Percentiles rank a stretch among this genome's conserved stretches.
Conservation (phyloP, 2,797 vertebrate genomes). For the Allochrocebus solatus region DNA sequence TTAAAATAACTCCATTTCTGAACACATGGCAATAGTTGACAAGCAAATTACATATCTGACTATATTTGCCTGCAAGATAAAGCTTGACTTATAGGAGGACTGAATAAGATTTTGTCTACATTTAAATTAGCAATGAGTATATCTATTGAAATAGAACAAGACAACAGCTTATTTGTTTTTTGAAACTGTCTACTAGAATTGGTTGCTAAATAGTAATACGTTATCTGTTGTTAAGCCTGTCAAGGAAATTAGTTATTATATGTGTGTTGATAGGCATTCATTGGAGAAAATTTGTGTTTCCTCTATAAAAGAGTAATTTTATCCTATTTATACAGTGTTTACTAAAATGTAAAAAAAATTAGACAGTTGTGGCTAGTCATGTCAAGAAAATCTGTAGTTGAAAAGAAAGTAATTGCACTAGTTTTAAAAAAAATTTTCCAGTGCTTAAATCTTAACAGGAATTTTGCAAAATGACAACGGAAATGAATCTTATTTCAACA, state of each 20-base stretch:
- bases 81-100: background rate
- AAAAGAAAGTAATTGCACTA: slow-evolving; percentile 19
- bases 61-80: slow-evolving; percentile 4
- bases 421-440: background rate
- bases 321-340: slow-evolving; percentile 18
- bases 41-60: slow-evolving; percentile 36
- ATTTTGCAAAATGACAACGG: background rate
- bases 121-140: slow-evolving; percentile 16
- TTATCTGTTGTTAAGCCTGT: slow-evolving; percentile 40
- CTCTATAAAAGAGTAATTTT: slow-evolving; percentile 37
- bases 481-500: slow-evolving; percentile 30
- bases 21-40: background rate
- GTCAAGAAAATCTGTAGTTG: slow-evolving; percentile 24
- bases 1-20: slow-evolving; percentile 33
- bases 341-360: background rate
- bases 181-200: slow-evolving; percentile 15
- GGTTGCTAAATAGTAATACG: background rate
- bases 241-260: slow-evolving; percentile 16
- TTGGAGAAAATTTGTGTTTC: slow-evolving; percentile 21
- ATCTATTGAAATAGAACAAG: background rate
- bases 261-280: background rate
- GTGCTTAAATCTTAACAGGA: background rate
- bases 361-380: background rate
- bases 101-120: background rate
- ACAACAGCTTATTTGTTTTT: background rate